Evolutionary conservation across 1,140 invertebrate species (phyloP), one percentile per base, ranked within the genome.

Genomic region (Dinoponera quadriceps): DNA sequence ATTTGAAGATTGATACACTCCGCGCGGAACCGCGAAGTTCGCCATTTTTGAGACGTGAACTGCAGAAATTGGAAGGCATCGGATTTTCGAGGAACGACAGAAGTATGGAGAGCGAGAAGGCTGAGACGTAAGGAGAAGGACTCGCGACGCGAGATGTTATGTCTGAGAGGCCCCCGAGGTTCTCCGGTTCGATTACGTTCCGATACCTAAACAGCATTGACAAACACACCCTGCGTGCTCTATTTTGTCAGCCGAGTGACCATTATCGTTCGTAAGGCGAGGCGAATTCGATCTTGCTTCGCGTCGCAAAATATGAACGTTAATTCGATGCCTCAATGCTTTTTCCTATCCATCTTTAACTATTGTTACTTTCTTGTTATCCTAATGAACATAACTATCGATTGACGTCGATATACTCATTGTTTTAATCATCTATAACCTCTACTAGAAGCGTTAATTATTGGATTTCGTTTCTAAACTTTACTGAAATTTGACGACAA

Each of bases 141-240:
- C 63, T 54, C 51, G 51, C 69, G 33, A 54, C 25, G 33, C 33
- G 48, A 68, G 57, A 91, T 91, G 91, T 91, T 92, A 89, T 91
- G 90, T 91, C 90, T 91, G 73, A 78, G 14, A 65, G 78, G 66
- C 59, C 68, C 77, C 38, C 62, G 83, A 86, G 84, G 89, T 90
- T 91, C 89, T 90, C 89, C 88, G 85, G 84, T 91, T 91, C 87
- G 81, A 85, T 90, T 88, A 83, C 83, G 78, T 84, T 80, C 62
- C 84, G 72, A 87, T 89, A 78, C 77, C 60, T 84, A 89, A 90
- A 90, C 82, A 85, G 57, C 62, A 84, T 59, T 80, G 85, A 86
- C 74, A 69, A 86, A 87, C 73, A 74, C 44, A 74, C 55, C 33
- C 59, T 33, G 48, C 69, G 33, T 25, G 66, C 27, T 54, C 38